A percentile compares a stretch with the other conserved stretches of the same genome.
Conservation (phyloP, 2,888 invertebrate genomes). For the Amblyteles armatorius region DNA sequence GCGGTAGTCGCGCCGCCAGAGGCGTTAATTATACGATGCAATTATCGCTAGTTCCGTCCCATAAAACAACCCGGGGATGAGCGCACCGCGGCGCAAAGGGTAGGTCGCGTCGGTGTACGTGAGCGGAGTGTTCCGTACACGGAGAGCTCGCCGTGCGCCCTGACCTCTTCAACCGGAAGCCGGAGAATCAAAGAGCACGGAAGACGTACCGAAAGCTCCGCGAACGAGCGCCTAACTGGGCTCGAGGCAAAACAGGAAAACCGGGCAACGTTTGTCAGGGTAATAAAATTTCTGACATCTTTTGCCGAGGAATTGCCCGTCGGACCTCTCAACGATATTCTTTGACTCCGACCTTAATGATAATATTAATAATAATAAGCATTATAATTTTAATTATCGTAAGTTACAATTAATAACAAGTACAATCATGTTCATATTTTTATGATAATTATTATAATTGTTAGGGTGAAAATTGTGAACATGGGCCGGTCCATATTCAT, state of each 20-base stretch:
- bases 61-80: constrained; percentile 64
- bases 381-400: no score
- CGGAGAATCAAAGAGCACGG: constrained; percentile 45
- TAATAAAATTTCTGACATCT: constrained; percentile 31
- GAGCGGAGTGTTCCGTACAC: not conserved
- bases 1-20: constrained; percentile 48
- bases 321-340: no score
- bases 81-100: constrained; percentile 39
- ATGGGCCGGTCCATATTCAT: no score
- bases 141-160: not conserved
- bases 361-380: no score
- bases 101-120: not conserved
- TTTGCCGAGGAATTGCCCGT: not conserved
- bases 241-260: constrained; percentile 21
- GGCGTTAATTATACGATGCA: constrained; percentile 71
- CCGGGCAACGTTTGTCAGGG: not conserved
- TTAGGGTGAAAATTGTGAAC: no score
- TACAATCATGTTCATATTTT: no score
- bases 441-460: no score
- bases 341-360: no score
- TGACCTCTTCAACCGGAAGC: not conserved
- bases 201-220: constrained; percentile 22
- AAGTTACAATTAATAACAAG: no score
- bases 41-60: constrained; percentile 68
- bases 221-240: not conserved